A percentile compares a stretch with the other conserved stretches of the same genome.
phyloP scores from a whole-genome alignment of 2,113 vertebrate species.

The Chiloscyllium plagiosum region DNA sequence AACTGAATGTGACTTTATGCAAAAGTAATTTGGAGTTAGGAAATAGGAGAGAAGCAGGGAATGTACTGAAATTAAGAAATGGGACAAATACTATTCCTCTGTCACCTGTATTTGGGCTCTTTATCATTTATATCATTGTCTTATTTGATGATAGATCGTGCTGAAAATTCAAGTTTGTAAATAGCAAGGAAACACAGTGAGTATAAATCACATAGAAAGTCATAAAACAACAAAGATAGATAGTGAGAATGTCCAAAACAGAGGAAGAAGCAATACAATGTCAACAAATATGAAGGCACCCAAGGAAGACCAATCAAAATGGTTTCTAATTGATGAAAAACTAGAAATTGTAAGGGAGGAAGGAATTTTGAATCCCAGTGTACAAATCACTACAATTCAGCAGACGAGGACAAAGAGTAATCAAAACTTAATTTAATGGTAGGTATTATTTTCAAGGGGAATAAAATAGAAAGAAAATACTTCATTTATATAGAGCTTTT shows the following conservation, averaged over 20 bases:
- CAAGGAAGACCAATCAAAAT: too few species aligned
- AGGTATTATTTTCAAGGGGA: background rate
- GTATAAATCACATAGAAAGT: background rate
- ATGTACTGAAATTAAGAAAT: background rate
- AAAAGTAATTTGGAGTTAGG: background rate
- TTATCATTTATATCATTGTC: background rate
- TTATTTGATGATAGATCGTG: background rate
- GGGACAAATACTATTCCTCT: background rate
- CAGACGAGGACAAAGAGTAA: background rate
- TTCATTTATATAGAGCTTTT: background rate
- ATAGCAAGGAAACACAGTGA: background rate
- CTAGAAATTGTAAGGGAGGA: background rate
- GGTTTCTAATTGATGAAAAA: too few species aligned
- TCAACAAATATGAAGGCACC: too few species aligned
- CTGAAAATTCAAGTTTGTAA: background rate
- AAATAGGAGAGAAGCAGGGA: background rate
- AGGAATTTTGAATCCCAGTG: background rate
- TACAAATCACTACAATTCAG: background rate
- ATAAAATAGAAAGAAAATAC: background rate
- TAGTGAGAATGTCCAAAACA: too few species aligned
- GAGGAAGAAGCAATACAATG: too few species aligned
- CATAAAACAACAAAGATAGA: too few species aligned
- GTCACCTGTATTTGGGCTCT: background rate
- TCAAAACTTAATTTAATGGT: background rate
- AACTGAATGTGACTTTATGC: background rate